Evolutionary conservation across 2,888 invertebrate species (phyloP).

Genomic region (Cantharis nigra): DNA sequence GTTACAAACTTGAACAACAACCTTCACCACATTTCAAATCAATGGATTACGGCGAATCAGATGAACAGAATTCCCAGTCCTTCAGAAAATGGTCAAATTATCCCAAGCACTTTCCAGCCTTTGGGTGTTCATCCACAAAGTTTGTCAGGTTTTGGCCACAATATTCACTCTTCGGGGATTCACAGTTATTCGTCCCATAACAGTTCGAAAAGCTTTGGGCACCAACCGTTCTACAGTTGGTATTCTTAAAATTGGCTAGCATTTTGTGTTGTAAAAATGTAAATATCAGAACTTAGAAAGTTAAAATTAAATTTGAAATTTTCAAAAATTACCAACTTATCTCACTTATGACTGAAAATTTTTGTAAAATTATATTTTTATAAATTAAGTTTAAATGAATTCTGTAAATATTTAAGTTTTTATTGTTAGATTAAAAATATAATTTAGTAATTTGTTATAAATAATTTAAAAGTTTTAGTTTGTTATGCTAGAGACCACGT

Average conservation of each 20-base stretch:
- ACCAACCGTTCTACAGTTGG: slow-evolving; percentile 40
- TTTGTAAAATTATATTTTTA: neutral
- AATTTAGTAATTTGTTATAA: neutral
- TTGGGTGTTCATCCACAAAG: slow-evolving; percentile 30
- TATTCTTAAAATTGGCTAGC: slow-evolving; percentile 21
- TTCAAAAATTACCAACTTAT: neutral
- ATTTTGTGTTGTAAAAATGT: neutral
- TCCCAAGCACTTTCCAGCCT: slow-evolving; percentile 24
- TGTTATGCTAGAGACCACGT: neutral
- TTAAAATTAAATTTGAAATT: neutral
- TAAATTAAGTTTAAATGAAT: neutral
- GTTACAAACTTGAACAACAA: slow-evolving; percentile 48
- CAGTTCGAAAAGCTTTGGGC: slow-evolving; percentile 33
- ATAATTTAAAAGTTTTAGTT: neutral
- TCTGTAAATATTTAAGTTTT: neutral
- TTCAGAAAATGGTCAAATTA: slow-evolving; percentile 40
- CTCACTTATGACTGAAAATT: neutral
- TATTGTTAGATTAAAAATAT: neutral
- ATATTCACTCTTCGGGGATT: slow-evolving; percentile 31
- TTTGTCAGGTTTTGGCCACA: slow-evolving; percentile 34
- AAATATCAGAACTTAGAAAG: neutral
- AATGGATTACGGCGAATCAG: slow-evolving; percentile 60
- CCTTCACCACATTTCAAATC: slow-evolving; percentile 58
- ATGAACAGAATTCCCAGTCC: slow-evolving; percentile 62
- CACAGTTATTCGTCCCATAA: slow-evolving; percentile 27